Conservation (phyloP, 2,797 vertebrate species). For the Lutjanus argentimaculatus region DNA sequence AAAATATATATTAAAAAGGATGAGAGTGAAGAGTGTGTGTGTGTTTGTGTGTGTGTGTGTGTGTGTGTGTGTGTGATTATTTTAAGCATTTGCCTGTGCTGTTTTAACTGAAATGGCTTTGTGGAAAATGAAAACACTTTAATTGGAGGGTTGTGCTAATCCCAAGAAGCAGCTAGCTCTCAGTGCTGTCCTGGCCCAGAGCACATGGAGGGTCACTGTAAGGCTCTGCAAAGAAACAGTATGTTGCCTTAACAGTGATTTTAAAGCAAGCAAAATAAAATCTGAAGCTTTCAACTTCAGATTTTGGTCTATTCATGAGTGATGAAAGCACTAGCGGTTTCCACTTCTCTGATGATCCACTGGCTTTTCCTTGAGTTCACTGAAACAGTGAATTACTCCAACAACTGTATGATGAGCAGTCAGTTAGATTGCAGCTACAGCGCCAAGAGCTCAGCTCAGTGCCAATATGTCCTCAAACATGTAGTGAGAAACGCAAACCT, state of each 20-base stretch:
- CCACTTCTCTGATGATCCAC: neutral
- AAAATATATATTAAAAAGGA: conserved; percentile 43
- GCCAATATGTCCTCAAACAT: neutral
- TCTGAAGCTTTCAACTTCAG: neutral
- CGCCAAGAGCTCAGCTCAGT: neutral
- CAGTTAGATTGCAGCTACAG: neutral
- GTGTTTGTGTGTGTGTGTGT: conserved; percentile 19
- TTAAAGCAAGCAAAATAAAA: neutral
- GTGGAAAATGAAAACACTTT: conserved; percentile 75
- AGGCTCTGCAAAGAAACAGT: conserved; percentile 6
- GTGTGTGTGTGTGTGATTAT: conserved; percentile 66
- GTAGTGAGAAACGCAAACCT: conserved; percentile 18
- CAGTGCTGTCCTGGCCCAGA: neutral
- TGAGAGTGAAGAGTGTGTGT: conserved; percentile 15
- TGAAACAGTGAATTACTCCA: conserved; percentile 7
- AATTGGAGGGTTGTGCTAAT: conserved; percentile 77
- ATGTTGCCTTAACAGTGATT: conserved; percentile 2
- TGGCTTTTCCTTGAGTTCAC: neutral
- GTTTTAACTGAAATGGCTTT: conserved; percentile 75
- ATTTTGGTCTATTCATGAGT: neutral
- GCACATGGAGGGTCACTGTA: conserved; percentile 22
- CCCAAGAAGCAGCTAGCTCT: conserved; percentile 28
- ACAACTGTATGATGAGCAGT: conserved; percentile 14
- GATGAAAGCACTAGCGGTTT: neutral
- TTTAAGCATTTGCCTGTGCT: conserved; percentile 73